These are phyloP conservation scores for Poeciliopsis prolifica DNA, from an alignment of 2,113 vertebrate species.

Conservation along the genomic window DNA sequence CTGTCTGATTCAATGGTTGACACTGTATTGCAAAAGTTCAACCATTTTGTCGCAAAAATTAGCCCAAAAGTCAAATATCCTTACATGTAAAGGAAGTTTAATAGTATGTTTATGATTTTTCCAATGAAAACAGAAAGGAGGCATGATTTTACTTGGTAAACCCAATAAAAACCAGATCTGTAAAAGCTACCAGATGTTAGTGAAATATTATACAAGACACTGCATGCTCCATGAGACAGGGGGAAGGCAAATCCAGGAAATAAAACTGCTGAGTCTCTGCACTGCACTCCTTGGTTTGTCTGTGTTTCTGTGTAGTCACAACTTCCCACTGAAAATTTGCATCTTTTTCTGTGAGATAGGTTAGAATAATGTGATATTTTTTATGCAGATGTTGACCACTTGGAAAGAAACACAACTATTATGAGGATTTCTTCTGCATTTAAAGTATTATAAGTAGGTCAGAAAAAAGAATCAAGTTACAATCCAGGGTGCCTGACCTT, in stretches of 20 bases:
- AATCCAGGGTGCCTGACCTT: conserved; percentile 52
- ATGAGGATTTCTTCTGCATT: conserved; percentile 5
- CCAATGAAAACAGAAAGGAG: conserved; percentile 30
- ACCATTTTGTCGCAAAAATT: not conserved
- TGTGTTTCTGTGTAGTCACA: conserved; percentile 54
- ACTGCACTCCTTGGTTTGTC: conserved; percentile 54
- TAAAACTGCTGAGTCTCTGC: conserved; percentile 57
- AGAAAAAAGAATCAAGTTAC: conserved; percentile 38
- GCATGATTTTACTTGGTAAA: conserved; percentile 47
- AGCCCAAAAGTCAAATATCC: conserved; percentile 22
- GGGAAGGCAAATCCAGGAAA: conserved; percentile 67
- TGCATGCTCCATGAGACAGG: conserved; percentile 56
- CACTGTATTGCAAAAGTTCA: conserved; percentile 1
- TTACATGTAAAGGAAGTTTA: not conserved
- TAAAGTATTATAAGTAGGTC: conserved; percentile 28
- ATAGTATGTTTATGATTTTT: conserved; percentile 14
- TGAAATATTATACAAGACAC: conserved; percentile 71
- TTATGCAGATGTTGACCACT: conserved; percentile 60
- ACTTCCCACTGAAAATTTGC: conserved; percentile 60
- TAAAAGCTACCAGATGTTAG: conserved; percentile 77
- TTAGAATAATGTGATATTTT: conserved; percentile 45
- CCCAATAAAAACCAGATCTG: conserved; percentile 56
- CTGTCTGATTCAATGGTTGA: conserved; percentile 16
- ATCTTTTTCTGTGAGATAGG: conserved; percentile 44
- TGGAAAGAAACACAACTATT: conserved; percentile 3